phyloP scores from a whole-genome alignment of 2,797 vertebrate genomes.

The Triplophysa bombifrons region DNA sequence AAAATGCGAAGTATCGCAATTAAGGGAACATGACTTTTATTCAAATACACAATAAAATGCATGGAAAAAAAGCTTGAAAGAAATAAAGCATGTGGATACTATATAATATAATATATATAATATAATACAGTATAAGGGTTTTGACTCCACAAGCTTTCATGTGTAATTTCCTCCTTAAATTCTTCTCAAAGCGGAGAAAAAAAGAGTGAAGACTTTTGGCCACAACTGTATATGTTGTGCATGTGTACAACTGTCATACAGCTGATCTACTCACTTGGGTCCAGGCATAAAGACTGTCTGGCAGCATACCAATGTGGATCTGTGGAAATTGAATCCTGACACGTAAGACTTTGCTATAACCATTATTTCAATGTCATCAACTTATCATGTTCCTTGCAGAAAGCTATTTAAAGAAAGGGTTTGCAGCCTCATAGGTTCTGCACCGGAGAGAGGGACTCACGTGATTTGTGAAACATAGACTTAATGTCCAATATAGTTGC shows the following conservation, averaged over 20 bases:
- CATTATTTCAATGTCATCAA: slow-evolving; percentile 18
- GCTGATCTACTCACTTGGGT: slow-evolving; percentile 83
- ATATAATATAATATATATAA: no score
- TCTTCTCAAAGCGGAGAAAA: no score
- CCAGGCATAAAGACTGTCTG: slow-evolving; percentile 90
- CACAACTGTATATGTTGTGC: neutral
- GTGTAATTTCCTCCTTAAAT: no score
- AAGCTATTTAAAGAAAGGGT: slow-evolving; percentile 25
- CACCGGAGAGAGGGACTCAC: slow-evolving; percentile 72
- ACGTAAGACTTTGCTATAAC: slow-evolving; percentile 27
- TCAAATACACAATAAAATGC: no score
- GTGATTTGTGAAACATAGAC: slow-evolving; percentile 89
- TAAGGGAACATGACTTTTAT: no score
- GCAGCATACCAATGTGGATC: slow-evolving; percentile 95
- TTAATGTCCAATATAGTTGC: slow-evolving; percentile 92
- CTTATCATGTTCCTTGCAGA: slow-evolving; percentile 27
- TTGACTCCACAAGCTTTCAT: no score
- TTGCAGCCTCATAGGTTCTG: neutral
- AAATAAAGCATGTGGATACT: no score
- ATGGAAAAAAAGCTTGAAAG: no score
- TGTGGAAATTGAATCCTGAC: slow-evolving; percentile 61
- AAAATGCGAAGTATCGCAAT: no score
- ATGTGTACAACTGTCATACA: neutral
- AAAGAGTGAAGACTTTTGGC: no score
- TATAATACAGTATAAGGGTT: no score